These are phyloP conservation scores for Columba guinea DNA, from an alignment of 2,797 vertebrate species.

Conservation along the genomic window DNA sequence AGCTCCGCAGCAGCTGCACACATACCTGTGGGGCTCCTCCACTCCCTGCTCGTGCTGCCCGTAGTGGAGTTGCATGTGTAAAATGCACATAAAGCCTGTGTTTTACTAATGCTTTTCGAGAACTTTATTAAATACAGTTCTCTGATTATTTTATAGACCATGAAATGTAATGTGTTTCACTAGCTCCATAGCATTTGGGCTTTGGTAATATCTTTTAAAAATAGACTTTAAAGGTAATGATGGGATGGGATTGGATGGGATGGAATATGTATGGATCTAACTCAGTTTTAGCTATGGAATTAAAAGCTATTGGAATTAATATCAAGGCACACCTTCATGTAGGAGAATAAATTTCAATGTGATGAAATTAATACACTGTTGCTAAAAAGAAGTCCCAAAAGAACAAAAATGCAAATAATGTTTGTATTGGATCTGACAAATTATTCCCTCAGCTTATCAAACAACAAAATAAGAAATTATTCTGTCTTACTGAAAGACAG, in stretches of 20 bases:
- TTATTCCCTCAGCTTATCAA: neutral
- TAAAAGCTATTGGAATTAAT: neutral
- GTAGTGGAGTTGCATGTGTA: neutral
- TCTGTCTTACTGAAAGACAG: neutral
- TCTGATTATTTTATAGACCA: neutral
- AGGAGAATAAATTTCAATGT: neutral
- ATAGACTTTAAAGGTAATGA: neutral
- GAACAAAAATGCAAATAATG: neutral
- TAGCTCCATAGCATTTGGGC: neutral
- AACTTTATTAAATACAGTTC: neutral
- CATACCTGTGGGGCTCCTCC: accelerated
- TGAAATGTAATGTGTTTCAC: neutral
- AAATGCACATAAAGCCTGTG: neutral
- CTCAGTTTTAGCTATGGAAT: neutral
- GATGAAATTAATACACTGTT: neutral
- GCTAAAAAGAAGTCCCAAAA: neutral
- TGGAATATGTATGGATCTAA: neutral
- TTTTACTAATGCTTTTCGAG: neutral
- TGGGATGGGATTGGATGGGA: neutral
- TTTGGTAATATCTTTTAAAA: neutral
- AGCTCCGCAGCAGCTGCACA: neutral
- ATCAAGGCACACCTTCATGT: neutral
- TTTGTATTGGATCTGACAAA: neutral
- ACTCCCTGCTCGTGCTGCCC: neutral
- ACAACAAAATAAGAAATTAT: neutral